These are phyloP conservation scores for Corapipo altera DNA, from an alignment of 2,113 vertebrate species.

Conservation along the genomic window DNA sequence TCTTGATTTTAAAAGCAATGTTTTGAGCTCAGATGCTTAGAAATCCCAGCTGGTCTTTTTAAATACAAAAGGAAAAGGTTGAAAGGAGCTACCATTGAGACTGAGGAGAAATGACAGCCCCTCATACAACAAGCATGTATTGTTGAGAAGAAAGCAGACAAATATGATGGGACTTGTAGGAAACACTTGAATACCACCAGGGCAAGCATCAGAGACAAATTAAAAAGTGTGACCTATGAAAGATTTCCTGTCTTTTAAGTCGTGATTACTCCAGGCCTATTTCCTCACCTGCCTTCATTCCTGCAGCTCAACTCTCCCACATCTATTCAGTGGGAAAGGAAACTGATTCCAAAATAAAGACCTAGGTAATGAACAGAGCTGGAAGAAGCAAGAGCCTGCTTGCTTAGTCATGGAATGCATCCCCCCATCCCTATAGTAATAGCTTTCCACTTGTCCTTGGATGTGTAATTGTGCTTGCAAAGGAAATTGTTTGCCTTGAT, in stretches of 20 bases:
- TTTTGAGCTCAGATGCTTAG: neutral
- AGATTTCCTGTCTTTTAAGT: neutral
- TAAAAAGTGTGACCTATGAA: neutral
- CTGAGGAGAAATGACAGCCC: neutral
- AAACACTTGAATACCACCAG: neutral
- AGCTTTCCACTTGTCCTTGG: neutral
- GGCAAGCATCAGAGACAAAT: neutral
- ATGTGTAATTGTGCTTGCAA: neutral
- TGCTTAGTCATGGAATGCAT: neutral
- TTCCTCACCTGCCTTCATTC: neutral
- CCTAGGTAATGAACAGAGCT: neutral
- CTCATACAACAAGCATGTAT: neutral
- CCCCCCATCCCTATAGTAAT: neutral
- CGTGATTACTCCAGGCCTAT: neutral
- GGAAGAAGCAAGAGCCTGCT: neutral
- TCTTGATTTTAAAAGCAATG: slow-evolving; percentile 12
- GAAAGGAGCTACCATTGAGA: neutral
- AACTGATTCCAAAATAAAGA: neutral
- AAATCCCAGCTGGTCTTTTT: slow-evolving; percentile 4
- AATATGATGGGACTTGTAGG: neutral
- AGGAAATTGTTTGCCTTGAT: neutral
- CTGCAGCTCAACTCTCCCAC: neutral
- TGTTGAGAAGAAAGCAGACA: neutral
- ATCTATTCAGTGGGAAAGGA: neutral
- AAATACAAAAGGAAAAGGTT: neutral